These are phyloP conservation scores for Emydocephalus ijimae DNA, from an alignment of 2,113 vertebrate species.

Conservation along the genomic window DNA sequence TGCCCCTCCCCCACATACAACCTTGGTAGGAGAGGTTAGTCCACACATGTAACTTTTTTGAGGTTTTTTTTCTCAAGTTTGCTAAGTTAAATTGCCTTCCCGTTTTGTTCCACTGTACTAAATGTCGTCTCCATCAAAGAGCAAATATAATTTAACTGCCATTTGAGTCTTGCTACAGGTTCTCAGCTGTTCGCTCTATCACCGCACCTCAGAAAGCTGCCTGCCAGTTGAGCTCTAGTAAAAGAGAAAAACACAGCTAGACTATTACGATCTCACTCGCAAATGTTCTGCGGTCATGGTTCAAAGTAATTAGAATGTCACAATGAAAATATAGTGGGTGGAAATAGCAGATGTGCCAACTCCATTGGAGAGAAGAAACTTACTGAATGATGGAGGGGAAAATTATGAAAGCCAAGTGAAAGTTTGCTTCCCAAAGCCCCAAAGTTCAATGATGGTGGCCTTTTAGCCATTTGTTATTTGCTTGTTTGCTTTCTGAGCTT, in stretches of 20 bases:
- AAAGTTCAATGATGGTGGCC: not conserved
- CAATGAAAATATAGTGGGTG: constrained; percentile 33
- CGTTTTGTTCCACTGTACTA: constrained; percentile 68
- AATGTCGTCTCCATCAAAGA: constrained; percentile 71
- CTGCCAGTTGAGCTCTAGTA: constrained; percentile 67
- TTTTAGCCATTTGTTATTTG: not conserved
- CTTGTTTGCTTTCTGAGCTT: not conserved
- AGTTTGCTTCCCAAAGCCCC: not conserved
- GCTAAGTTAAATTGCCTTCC: constrained; percentile 59
- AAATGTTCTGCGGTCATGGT: constrained; percentile 43
- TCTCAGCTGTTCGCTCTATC: constrained; percentile 66
- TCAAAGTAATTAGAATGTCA: constrained; percentile 42
- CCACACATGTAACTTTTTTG: constrained; percentile 50
- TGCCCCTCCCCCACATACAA: constrained; percentile 2
- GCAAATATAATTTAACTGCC: constrained; percentile 78
- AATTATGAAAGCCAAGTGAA: not conserved
- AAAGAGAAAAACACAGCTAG: constrained; percentile 59
- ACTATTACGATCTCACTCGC: constrained; percentile 44
- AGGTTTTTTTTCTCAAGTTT: constrained; percentile 54
- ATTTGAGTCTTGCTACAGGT: constrained; percentile 72
- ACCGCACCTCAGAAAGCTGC: constrained; percentile 63
- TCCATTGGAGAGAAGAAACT: constrained; percentile 9
- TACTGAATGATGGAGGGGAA: not conserved
- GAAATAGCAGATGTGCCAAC: constrained; percentile 8
- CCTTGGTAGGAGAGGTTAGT: not conserved